phyloP scores from a whole-genome alignment of 1,140 invertebrate genomes.

The Hestina assimilis region DNA sequence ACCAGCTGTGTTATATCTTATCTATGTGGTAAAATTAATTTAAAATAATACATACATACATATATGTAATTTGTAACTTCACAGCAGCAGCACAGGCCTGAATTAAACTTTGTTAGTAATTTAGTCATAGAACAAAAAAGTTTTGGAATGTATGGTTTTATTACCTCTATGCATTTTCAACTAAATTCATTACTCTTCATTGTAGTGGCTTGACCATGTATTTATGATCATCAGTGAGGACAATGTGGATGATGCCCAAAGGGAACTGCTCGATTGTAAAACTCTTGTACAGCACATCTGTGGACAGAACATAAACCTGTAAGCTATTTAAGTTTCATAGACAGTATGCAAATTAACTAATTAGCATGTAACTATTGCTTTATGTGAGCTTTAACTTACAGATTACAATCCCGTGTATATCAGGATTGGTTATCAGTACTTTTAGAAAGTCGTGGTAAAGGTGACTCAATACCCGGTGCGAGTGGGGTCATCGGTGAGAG shows the following conservation, averaged over 20 bases:
- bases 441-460: constrained; percentile 57
- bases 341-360: no score
- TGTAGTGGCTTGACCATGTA: constrained; percentile 68
- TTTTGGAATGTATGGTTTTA: no score
- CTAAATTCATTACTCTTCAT: constrained; percentile 4
- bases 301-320: constrained; percentile 70
- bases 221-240: constrained; percentile 64
- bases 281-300: constrained; percentile 69
- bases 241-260: constrained; percentile 55
- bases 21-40: no score
- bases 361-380: no score
- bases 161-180: no score
- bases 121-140: no score
- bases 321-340: constrained; percentile 43
- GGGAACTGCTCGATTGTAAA: constrained; percentile 64
- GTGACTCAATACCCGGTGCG: constrained; percentile 64
- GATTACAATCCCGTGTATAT: constrained; percentile 55
- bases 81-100: no score
- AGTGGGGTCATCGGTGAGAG: constrained; percentile 71
- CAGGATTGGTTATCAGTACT: constrained; percentile 63
- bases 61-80: no score
- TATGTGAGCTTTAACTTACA: constrained; percentile 21
- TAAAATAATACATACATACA: no score
- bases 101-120: not conserved
- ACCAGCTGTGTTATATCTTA: no score